Base-by-base conservation (phyloP, 2,113 vertebrate genomes). In the Tricholaema leucomelas region DNA sequence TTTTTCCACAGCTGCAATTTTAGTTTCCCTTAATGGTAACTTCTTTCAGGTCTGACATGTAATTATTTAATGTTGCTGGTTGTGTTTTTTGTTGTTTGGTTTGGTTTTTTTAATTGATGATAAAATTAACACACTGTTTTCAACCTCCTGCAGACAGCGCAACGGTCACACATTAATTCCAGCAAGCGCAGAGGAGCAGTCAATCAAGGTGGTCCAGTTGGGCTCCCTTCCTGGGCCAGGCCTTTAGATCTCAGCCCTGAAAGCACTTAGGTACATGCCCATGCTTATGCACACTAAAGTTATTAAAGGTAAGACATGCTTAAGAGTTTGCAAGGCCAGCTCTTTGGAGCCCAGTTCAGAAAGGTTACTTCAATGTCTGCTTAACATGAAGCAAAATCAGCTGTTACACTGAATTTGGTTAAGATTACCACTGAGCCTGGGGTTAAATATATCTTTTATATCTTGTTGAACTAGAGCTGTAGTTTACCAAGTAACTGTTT, bases 131-230 rank as follows among this genome's bases (percentile, higher is more conserved):
- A 63, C 0, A 2, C 63, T 72, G 25, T 70, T 92, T 67, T 87
- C 48, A 56, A 75, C 25, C 70, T 76, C n/a, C 30, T 86, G 74
- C 78, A 90, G 92, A 90, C 75, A 85, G 78, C 85, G 91, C 74
- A 90, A 91, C 10, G 78, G 67, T 74, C 73, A 91, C 63, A 40
- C 5, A 9, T 42, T 17, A 75, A 83, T 52, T 93, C 77, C 79
- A 93, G 88, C 77, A 82, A 81, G 72, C 82, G 91, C 84, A 66
- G 59, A 82, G 87, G 64, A 72, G 83, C 60, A 69, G 40, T 46
- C 6, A 9, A 48, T 69, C 75, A 74, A 60, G 83, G 40, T 61
- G 69, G 74, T 72, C 58, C 15, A 30, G 31, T 24, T 17, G 36
- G 46, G 31, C 70, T 84, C 70, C 46, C 12, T 31, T 82, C 60